Evolutionary conservation across 1,140 invertebrate species (phyloP).

Genomic region (Cataglyphis hispanica): DNA sequence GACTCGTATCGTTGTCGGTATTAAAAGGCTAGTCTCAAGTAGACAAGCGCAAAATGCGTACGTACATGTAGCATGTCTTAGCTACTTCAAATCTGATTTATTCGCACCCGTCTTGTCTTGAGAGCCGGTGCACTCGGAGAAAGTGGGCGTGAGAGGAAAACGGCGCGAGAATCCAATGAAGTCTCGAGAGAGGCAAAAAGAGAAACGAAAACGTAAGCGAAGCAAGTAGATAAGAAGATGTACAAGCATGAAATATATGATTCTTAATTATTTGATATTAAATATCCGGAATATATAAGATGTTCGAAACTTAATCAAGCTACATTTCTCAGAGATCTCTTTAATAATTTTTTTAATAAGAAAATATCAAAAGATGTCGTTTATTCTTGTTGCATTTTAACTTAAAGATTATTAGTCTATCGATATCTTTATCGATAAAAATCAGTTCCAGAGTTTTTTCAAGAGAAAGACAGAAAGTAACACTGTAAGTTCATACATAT

Average conservation of each 20-base stretch:
- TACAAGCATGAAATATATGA: conserved; percentile 60
- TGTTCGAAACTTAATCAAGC: neutral
- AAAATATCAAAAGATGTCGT: neutral
- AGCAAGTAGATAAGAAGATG: conserved; percentile 36
- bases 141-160: conserved; percentile 48
- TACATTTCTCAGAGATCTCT: neutral
- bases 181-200: conserved; percentile 29
- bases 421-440: neutral
- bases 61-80: conserved; percentile 53
- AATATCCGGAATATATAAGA: neutral
- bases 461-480: neutral
- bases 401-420: neutral
- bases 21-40: conserved; percentile 48
- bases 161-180: conserved; percentile 51
- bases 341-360: neutral
- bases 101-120: conserved; percentile 64
- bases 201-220: conserved; percentile 40
- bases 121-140: conserved; percentile 49
- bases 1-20: conserved; percentile 37
- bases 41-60: conserved; percentile 63
- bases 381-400: neutral
- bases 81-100: conserved; percentile 77
- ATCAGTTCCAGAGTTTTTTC: neutral
- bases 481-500: neutral
- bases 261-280: neutral